Base-by-base conservation (phyloP, 2,113 vertebrate genomes). In the Tichodroma muraria region DNA sequence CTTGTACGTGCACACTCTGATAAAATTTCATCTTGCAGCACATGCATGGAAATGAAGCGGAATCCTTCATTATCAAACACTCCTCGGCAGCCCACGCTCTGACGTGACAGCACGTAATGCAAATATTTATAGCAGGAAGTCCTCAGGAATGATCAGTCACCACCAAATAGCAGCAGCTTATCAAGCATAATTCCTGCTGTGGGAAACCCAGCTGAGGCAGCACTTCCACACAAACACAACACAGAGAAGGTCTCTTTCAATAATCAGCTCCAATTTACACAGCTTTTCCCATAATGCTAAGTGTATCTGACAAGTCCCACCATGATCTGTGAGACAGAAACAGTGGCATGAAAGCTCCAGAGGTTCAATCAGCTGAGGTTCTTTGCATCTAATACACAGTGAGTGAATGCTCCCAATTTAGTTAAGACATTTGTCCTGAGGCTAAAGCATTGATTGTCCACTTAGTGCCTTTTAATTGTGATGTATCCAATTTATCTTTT, bases 401-500 rank as follows among this genome's bases (percentile, higher is more conserved):
- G 1, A 80, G 24, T 23, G 70, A 93, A 72, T 30, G 38, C 35
- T 76, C 64, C 69, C 57, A 76, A 8, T 91, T 95, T 91, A 88
- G 52, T 30, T n/a, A 61, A 83, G 79, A 85, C 60, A 91, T 90
- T 93, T 93, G 76, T 90, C 91, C 91, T 68, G 64, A 88, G 88
- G 94, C 94, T 85, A 95, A 80, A 90, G 31, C 89, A 95, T 56
- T 60, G 82, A 96, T 95, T 93, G 56, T 83, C 40, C 75, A 90
- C 72, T 97, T 94, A 89, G 40, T 90, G 78, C 78, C 92, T 83
- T 94, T 94, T 93, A 96, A 95, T 95, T 91, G 88, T 83, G 79
- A 89, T 91, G 47, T 30, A 88, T 50, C 63, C 49, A 71, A 61
- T 96, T 89, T 81, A 89, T 88, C 79, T 80, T 88, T 88, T 75